Evolutionary conservation across 1,140 invertebrate genomes (phyloP).

Genomic region (Thereuonema tuberculata): DNA sequence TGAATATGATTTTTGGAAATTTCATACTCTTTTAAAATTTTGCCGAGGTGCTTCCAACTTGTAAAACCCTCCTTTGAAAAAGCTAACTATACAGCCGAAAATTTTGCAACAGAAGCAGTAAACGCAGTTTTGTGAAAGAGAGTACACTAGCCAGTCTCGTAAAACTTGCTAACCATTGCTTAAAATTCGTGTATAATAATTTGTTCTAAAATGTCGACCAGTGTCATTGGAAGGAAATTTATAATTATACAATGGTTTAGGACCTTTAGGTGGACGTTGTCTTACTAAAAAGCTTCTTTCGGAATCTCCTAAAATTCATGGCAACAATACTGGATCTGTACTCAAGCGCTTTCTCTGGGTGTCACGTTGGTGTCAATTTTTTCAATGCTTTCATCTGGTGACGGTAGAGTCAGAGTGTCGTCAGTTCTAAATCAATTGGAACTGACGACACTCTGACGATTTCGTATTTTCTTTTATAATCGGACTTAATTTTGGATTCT

Average conservation of each 20-base stretch:
- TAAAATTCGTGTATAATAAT: slow-evolving; percentile 8
- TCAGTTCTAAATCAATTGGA: neutral
- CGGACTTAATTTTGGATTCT: slow-evolving; percentile 1
- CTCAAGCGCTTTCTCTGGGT: neutral
- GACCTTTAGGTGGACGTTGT: slow-evolving; percentile 9
- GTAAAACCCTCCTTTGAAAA: slow-evolving; percentile 4
- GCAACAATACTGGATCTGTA: slow-evolving; percentile 7
- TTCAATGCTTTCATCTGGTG: neutral
- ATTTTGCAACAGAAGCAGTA: neutral
- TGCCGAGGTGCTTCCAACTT: slow-evolving; percentile 4
- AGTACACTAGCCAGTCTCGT: neutral
- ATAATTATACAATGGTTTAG: slow-evolving; percentile 12
- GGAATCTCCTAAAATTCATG: slow-evolving; percentile 8
- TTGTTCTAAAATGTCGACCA: too few species aligned
- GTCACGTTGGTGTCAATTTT: neutral
- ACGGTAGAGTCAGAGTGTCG: neutral
- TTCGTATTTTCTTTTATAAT: neutral
- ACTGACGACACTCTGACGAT: neutral
- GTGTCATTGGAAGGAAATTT: slow-evolving; percentile 7
- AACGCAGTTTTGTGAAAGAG: neutral
- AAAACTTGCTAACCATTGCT: slow-evolving; percentile 6
- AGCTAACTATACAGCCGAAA: slow-evolving; percentile 4
- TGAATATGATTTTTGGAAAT: slow-evolving; percentile 9
- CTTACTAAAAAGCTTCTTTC: slow-evolving; percentile 12
- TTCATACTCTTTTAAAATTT: slow-evolving; percentile 8